phyloP scores from a whole-genome alignment of 2,113 vertebrate genomes.

The Rhadina sibilatrix region DNA sequence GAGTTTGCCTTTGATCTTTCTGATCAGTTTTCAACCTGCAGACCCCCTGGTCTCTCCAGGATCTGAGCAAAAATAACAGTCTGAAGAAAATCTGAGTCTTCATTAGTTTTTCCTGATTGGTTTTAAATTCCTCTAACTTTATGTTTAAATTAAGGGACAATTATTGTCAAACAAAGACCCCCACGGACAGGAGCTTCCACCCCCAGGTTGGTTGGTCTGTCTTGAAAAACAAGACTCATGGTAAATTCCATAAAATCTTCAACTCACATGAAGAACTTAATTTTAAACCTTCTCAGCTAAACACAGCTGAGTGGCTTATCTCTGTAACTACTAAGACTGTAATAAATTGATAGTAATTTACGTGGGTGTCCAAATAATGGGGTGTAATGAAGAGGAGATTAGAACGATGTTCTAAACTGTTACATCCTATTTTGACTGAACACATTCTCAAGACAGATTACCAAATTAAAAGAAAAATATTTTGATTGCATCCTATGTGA shows the following conservation, averaged over 20 bases:
- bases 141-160: background rate
- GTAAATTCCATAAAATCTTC: background rate
- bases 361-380: background rate
- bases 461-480: constrained; percentile 16
- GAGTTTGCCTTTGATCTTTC: background rate
- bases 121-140: background rate
- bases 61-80: background rate
- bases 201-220: background rate
- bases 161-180: background rate
- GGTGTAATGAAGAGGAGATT: background rate
- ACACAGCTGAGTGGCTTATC: background rate
- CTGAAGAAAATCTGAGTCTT: background rate
- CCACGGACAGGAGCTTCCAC: background rate
- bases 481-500: background rate
- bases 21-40: background rate
- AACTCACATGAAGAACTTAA: background rate
- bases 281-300: background rate
- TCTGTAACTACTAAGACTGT: background rate
- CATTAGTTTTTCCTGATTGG: background rate
- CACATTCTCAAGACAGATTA: background rate
- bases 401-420: background rate
- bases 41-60: background rate
- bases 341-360: constrained; percentile 17
- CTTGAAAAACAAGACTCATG: background rate
- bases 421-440: background rate